A percentile compares a stretch with the other conserved stretches of the same genome.
Conservation (phyloP, 2,888 invertebrate species). For the Cantharis lateralis region DNA sequence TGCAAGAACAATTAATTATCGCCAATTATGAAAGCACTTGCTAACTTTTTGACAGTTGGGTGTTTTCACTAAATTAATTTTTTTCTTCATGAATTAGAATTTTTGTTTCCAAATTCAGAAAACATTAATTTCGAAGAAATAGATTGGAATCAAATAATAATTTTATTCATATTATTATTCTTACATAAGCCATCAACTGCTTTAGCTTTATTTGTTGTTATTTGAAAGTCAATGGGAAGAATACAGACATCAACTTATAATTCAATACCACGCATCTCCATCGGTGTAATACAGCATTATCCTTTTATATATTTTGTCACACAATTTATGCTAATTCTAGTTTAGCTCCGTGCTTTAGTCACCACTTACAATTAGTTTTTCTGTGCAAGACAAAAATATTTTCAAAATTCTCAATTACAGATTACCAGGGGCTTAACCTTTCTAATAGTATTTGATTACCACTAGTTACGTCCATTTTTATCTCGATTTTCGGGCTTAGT, state of each 20-base stretch:
- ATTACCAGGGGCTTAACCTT: no score
- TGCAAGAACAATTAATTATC: slow-evolving; percentile 1
- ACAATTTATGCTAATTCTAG: no score
- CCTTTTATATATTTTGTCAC: no score
- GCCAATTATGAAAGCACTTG: background rate
- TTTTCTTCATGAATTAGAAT: background rate
- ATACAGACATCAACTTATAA: background rate
- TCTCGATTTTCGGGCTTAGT: no score
- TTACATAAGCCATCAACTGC: background rate
- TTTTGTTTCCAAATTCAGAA: background rate
- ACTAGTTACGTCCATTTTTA: no score
- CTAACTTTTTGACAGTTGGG: slow-evolving; percentile 1
- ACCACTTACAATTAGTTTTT: no score
- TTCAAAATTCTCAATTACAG: no score
- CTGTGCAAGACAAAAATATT: no score
- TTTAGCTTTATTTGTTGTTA: background rate
- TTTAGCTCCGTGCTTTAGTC: no score
- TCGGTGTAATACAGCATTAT: no score
- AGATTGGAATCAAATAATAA: background rate
- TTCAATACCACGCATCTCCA: no score
- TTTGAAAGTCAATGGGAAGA: background rate
- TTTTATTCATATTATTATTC: background rate
- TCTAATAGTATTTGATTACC: no score
- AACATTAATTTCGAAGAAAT: background rate
- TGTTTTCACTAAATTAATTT: background rate